Conservation (phyloP, 2,888 invertebrate species). For the Chrysomela aeneicollis region DNA sequence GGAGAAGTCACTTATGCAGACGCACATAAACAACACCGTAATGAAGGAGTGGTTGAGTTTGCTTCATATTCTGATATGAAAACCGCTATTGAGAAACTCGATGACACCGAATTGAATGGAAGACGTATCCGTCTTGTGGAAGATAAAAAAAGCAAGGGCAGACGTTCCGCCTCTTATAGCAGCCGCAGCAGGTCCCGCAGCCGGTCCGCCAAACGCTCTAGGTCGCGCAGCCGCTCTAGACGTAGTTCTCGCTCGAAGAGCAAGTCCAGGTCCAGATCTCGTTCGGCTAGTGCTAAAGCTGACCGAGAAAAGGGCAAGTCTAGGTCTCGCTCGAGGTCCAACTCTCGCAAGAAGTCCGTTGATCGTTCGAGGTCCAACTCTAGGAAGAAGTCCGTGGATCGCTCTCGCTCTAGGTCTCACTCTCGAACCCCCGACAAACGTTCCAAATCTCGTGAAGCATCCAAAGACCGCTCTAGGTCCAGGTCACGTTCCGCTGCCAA, state of each 20-base stretch:
- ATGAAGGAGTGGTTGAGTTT: conserved; percentile 97
- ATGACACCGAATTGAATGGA: conserved; percentile 96
- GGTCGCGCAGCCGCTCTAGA: conserved; percentile 72
- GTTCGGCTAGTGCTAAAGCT: conserved; percentile 40
- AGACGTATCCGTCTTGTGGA: conserved; percentile 91
- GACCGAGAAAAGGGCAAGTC: conserved; percentile 56
- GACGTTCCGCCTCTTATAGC: conserved; percentile 61
- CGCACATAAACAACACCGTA: conserved; percentile 94
- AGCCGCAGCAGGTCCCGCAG: conserved; percentile 60
- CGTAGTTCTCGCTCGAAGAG: conserved; percentile 48
- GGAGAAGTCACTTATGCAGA: conserved; percentile 99
- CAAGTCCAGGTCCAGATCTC: conserved; percentile 49
- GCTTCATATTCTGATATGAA: conserved; percentile 94
- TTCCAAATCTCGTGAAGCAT: conserved; percentile 55
- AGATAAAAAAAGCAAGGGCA: conserved; percentile 73
- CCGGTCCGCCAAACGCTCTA: conserved; percentile 67
- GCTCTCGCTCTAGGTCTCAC: conserved; percentile 56
- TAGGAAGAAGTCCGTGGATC: conserved; percentile 52
- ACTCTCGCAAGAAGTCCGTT: conserved; percentile 51
- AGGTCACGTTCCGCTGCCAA: conserved; percentile 57
- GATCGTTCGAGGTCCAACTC: conserved; percentile 55
- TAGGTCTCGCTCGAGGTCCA: conserved; percentile 53
- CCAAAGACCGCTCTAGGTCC: conserved; percentile 56
- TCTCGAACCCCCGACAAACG: conserved; percentile 50
- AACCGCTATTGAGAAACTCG: conserved; percentile 94